A percentile compares a stretch with the other conserved stretches of the same genome.
phyloP scores from a whole-genome alignment of 2,797 vertebrate genomes.

The Rhyacichthys aspro region DNA sequence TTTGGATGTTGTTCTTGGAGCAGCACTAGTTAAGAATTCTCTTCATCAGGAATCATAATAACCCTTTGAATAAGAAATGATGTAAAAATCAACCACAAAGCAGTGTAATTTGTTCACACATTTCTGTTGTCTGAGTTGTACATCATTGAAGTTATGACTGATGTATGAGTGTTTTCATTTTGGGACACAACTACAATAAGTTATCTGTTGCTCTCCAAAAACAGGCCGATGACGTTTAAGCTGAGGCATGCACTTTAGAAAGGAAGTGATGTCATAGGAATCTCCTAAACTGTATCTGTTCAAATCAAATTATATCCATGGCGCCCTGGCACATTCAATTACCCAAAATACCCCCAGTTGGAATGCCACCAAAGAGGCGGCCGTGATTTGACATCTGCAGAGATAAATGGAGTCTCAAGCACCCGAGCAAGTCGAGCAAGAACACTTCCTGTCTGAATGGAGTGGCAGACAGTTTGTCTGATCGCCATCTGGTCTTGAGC shows the following conservation, averaged over 20 bases:
- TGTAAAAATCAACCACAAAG: slow-evolving; percentile 4
- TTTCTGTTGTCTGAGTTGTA: slow-evolving; percentile 21
- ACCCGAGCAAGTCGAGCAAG: slow-evolving; percentile 18
- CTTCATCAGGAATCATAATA: no score
- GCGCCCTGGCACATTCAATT: slow-evolving; percentile 74
- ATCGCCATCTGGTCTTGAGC: slow-evolving; percentile 35
- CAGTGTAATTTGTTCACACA: slow-evolving; percentile 6
- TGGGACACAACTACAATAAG: slow-evolving; percentile 72
- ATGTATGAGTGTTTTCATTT: slow-evolving; percentile 35
- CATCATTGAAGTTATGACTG: slow-evolving; percentile 52
- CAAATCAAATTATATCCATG: slow-evolving; percentile 77
- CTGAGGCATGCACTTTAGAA: slow-evolving; percentile 71
- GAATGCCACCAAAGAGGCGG: slow-evolving; percentile 72
- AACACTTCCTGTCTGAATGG: slow-evolving; percentile 52
- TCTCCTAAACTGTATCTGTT: slow-evolving; percentile 73
- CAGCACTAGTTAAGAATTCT: no score
- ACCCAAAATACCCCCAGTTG: slow-evolving; percentile 64
- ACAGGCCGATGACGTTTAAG: slow-evolving; percentile 68
- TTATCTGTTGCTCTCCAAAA: slow-evolving; percentile 77
- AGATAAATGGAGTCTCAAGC: slow-evolving; percentile 53
- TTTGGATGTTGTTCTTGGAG: no score
- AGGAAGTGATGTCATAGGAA: slow-evolving; percentile 77
- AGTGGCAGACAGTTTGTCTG: slow-evolving; percentile 36
- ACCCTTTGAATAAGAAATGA: no score
- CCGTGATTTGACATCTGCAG: slow-evolving; percentile 56